These are phyloP conservation scores for Labeo calbasu DNA, from an alignment of 2,797 vertebrate genomes.

Conservation along the genomic window DNA sequence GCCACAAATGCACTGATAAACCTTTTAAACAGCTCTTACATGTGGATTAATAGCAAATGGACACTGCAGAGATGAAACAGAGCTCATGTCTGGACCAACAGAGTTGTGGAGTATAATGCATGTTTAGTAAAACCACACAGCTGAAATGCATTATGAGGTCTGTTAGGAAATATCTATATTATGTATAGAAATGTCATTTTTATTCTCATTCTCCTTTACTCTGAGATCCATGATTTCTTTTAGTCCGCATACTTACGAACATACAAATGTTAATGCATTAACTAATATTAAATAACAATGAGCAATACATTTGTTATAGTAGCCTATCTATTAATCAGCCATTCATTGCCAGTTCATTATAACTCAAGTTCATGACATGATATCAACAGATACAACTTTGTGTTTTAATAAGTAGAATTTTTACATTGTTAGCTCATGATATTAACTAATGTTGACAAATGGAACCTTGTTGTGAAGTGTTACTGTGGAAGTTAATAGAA, in stretches of 20 bases:
- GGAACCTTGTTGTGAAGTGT: background rate
- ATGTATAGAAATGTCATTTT: background rate
- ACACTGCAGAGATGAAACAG: background rate
- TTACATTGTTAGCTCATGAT: background rate
- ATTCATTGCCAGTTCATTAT: background rate
- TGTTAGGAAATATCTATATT: background rate
- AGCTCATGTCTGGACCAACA: background rate
- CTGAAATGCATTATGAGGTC: background rate
- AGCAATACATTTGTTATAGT: background rate
- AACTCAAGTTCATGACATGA: background rate
- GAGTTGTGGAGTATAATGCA: background rate
- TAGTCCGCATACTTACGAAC: no score
- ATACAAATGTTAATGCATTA: background rate
- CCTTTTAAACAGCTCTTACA: constrained; percentile 60
- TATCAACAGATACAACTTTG: background rate
- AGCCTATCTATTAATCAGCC: background rate
- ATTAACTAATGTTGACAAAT: background rate
- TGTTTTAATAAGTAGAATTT: background rate
- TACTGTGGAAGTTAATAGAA: background rate
- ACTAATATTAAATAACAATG: background rate
- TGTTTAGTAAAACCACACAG: background rate
- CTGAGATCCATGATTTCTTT: background rate
- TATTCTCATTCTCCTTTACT: background rate
- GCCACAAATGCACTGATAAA: constrained; percentile 68
- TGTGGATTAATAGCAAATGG: constrained; percentile 25